These are phyloP conservation scores for Thereva unica DNA, from an alignment of 2,888 invertebrate genomes.

Conservation along the genomic window DNA sequence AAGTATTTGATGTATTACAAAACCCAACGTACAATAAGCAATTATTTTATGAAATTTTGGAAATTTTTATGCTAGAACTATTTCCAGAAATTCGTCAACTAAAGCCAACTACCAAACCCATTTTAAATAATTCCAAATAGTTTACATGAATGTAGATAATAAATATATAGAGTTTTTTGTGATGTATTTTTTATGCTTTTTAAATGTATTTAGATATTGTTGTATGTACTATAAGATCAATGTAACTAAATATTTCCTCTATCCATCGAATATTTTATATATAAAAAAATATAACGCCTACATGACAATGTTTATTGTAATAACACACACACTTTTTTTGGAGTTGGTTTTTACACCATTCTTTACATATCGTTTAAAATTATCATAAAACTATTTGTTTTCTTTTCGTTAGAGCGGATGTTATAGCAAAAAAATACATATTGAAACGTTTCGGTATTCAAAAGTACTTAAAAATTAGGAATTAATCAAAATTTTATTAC, in stretches of 20 bases:
- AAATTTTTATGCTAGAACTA: conserved; percentile 68
- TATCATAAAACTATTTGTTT: no score
- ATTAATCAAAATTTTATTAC: no score
- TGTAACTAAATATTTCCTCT: conserved; percentile 3
- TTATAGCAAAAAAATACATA: no score
- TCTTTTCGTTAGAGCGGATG: no score
- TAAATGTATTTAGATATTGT: not conserved
- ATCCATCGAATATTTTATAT: not conserved
- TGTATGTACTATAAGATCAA: conserved; percentile 2
- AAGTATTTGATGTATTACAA: conserved; percentile 85
- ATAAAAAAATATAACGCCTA: conserved; percentile 1
- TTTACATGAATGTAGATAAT: not conserved
- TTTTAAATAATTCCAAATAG: conserved; percentile 24
- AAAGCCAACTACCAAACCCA: conserved; percentile 44
- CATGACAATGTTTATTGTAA: not conserved
- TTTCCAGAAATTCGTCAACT: conserved; percentile 71
- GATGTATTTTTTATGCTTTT: conserved; percentile 1
- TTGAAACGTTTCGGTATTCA: no score
- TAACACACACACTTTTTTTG: not conserved
- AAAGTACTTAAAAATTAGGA: no score
- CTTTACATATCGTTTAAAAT: not conserved
- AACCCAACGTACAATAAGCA: conserved; percentile 86
- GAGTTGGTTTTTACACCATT: not conserved
- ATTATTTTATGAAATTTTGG: conserved; percentile 78
- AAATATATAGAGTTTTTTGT: not conserved